Evolutionary conservation across 2,888 invertebrate genomes (phyloP).

Genomic region (Eupithecia centaureata): DNA sequence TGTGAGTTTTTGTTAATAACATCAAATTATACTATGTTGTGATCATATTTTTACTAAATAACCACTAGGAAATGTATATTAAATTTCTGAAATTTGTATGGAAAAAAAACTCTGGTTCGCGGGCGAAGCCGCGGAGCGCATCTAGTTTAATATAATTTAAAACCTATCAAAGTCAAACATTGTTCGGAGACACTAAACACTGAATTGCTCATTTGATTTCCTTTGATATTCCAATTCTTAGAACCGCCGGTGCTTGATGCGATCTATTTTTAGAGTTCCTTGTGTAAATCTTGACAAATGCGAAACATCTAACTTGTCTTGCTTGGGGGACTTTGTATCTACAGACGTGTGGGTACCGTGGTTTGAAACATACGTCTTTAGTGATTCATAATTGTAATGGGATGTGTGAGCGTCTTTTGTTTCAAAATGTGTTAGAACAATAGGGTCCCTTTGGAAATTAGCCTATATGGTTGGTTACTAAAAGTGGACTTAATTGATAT

Average conservation of each 20-base stretch:
- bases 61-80: no score
- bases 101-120: no score
- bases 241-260: constrained; percentile 30
- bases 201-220: constrained; percentile 32
- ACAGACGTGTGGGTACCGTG: constrained; percentile 1
- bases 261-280: constrained; percentile 40
- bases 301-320: constrained; percentile 63
- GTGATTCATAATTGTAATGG: background rate
- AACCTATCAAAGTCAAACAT: constrained; percentile 5
- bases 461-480: background rate
- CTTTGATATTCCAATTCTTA: constrained; percentile 40
- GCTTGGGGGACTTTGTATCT: constrained; percentile 56
- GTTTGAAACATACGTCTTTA: background rate
- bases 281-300: constrained; percentile 71
- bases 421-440: background rate
- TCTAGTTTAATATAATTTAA: no score
- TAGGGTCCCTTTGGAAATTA: no score
- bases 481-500: background rate
- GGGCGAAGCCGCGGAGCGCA: no score
- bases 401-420: background rate
- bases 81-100: no score
- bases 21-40: no score
- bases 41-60: no score
- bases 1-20: no score
- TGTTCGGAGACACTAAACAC: constrained; percentile 12